Conservation (phyloP, 2,797 vertebrate genomes). For the Crenuchus spilurus region DNA sequence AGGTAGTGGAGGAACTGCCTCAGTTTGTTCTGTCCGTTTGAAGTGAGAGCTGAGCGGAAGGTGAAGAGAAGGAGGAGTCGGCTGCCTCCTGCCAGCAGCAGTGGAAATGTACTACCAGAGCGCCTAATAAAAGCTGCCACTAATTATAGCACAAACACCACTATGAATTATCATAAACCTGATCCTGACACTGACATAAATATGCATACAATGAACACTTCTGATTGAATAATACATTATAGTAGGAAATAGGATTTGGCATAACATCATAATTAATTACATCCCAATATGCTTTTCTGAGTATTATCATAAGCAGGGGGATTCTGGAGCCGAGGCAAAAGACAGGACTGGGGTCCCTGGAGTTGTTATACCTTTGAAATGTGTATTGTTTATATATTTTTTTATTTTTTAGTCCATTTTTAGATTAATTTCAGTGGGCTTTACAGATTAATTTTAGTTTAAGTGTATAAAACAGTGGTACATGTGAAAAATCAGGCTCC, state of each 20-base stretch:
- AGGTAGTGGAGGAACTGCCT: background rate
- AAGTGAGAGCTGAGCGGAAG: constrained; percentile 15
- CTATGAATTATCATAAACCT: background rate
- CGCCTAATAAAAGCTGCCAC: background rate
- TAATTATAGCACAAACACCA: constrained; percentile 11
- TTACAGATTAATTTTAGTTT: too few species aligned
- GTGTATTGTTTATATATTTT: too few species aligned
- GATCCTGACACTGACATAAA: background rate
- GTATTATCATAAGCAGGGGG: too few species aligned
- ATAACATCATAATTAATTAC: background rate
- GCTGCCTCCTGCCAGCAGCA: constrained; percentile 5
- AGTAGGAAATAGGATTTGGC: too few species aligned
- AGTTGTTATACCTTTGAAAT: too few species aligned
- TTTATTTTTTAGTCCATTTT: too few species aligned
- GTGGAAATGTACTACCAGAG: background rate
- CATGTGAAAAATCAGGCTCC: too few species aligned
- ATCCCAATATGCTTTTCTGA: background rate
- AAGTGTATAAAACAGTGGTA: too few species aligned
- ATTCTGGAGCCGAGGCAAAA: too few species aligned
- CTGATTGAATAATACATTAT: background rate
- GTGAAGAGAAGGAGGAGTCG: background rate
- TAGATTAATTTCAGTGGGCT: too few species aligned
- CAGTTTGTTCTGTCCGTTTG: constrained; percentile 31
- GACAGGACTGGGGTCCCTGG: too few species aligned
- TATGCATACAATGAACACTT: background rate